phyloP scores from a whole-genome alignment of 2,797 vertebrate genomes.

The Perodicticus potto region DNA sequence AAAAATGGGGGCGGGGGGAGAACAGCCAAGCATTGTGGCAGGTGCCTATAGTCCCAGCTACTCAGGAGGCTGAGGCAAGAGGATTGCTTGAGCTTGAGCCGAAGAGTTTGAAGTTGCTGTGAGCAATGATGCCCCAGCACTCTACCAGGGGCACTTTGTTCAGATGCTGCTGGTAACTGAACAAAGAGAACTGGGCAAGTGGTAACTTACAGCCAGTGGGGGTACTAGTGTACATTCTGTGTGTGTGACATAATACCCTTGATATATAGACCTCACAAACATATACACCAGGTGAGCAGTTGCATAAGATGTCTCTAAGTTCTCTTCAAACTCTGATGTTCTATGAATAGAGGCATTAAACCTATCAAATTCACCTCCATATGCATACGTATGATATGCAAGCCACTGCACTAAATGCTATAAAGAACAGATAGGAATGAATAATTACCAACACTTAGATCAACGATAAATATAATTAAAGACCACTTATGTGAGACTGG shows the following conservation, averaged over 20 bases:
- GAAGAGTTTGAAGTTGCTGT: too few relatives aligned
- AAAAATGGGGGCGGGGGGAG: too few relatives aligned
- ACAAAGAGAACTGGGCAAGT: not conserved
- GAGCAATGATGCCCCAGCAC: too few relatives aligned
- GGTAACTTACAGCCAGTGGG: not conserved
- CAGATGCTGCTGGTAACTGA: not conserved
- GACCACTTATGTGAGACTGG: not conserved
- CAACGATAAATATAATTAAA: constrained; percentile 5
- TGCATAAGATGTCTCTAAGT: not conserved
- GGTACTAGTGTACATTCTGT: not conserved
- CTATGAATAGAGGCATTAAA: not conserved
- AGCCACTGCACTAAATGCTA: not conserved
- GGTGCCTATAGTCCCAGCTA: too few relatives aligned
- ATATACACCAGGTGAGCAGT: not conserved
- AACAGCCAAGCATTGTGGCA: too few relatives aligned
- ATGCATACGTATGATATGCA: not conserved
- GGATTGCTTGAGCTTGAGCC: too few relatives aligned
- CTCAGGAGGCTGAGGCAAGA: too few relatives aligned
- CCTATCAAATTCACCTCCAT: not conserved
- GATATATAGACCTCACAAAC: not conserved
- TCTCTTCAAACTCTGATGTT: constrained; percentile 1
- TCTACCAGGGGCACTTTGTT: too few relatives aligned
- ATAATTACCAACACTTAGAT: constrained; percentile 3
- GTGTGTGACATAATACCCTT: not conserved
- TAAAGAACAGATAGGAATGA: not conserved